Base-by-base conservation (phyloP, 2,888 invertebrate species). In the Tuta absoluta region DNA sequence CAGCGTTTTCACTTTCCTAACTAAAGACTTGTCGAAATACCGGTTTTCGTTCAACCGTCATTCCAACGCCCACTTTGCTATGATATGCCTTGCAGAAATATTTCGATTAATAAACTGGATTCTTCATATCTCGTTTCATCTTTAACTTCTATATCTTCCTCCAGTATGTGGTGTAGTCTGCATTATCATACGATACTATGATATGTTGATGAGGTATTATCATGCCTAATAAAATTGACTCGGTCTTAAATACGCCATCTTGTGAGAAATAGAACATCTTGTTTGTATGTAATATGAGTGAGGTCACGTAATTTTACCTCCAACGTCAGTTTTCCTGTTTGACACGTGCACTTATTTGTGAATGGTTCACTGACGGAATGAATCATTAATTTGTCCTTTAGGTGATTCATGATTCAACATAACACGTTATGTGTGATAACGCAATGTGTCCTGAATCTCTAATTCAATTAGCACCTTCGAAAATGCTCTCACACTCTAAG, bases 1-100 rank as follows among this genome's bases (percentile, higher is more conserved):
- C 56, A 33, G 56, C 56, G 14, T 24, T 56, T 56, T 60, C 45
- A 48, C 60, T 60, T 60, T 60, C 60, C 23, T 48, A 21, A 2
- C 17, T 48, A 48, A 60, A 60, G 28, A 7, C 33, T 33, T 7
- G 45, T 38, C 1, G 14, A 24, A n/a, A 60, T 41, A 45, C 60
- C 60, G 28, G 60, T 48, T 60, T 45, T 17, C n/a, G 48, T 48
- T 14, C 4, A 59, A 59, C 21, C 38, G 38, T 11, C 28, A 23
- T 59, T 38, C 14, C 24, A 48, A 45, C 60, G 24, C 21, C 51
- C 23, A 23, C 23, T 23, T 24, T 48, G 10, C 33, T 56, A 33
- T n/a, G n/a, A 45, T 60, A 24, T 59, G 38, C 4, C 23, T 59
- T 0, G 17, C 17, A 45, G n/a, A 45, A 14, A 45, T 45, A 45